These are phyloP conservation scores for Psittacula cyanocephala DNA, from an alignment of 2,113 vertebrate genomes.

Conservation along the genomic window DNA sequence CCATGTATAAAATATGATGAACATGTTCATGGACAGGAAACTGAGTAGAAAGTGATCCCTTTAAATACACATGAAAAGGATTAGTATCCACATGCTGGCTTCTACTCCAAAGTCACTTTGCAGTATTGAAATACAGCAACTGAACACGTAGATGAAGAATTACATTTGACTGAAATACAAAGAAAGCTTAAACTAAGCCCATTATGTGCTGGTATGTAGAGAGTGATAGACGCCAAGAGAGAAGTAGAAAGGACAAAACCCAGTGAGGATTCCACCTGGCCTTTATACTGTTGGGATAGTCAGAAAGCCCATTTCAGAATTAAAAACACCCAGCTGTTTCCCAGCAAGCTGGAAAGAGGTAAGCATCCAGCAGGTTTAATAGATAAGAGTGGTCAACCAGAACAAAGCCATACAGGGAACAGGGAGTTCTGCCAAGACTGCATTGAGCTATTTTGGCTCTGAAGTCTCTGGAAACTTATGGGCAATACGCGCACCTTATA, in stretches of 20 bases:
- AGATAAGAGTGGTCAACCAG: not conserved
- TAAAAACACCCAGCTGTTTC: slow-evolving; percentile 26
- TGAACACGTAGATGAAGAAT: not conserved
- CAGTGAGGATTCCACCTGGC: not conserved
- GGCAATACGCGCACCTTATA: not conserved
- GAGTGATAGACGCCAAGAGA: not conserved
- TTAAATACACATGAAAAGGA: not conserved
- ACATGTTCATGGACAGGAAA: not conserved
- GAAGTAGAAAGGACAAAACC: not conserved
- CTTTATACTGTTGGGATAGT: not conserved
- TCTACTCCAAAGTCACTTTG: not conserved
- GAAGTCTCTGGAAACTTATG: not conserved
- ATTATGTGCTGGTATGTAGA: not conserved
- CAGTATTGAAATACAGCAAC: not conserved
- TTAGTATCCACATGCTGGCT: not conserved
- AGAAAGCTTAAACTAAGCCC: not conserved
- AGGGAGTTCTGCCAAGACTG: not conserved
- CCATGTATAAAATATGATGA: not conserved
- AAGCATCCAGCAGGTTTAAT: not conserved
- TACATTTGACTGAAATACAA: not conserved
- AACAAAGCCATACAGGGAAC: slow-evolving; percentile 2
- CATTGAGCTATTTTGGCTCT: not conserved
- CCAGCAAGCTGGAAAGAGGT: not conserved
- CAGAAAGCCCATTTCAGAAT: slow-evolving; percentile 15
- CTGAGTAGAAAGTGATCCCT: not conserved